phyloP scores from a whole-genome alignment of 2,113 vertebrate species.

The Cryptomyrus ogoouensis region DNA sequence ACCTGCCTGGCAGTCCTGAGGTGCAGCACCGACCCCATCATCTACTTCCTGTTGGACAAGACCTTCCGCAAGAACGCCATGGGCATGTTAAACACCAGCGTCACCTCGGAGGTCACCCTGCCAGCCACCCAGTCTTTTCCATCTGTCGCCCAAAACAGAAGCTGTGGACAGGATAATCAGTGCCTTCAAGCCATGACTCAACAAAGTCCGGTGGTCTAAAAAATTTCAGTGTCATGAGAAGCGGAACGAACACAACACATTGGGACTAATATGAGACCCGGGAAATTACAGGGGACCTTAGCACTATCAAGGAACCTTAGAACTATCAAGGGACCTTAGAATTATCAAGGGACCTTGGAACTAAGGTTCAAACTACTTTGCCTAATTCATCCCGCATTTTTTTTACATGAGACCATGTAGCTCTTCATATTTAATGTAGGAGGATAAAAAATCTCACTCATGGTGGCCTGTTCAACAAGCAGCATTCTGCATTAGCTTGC shows the following conservation, averaged over 20 bases:
- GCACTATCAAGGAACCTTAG: too few species aligned
- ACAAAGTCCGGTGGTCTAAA: neutral
- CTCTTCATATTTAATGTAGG: neutral
- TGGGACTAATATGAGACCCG: too few species aligned
- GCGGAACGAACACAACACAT: neutral
- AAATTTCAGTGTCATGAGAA: neutral
- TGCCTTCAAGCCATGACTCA: neutral
- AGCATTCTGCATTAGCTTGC: neutral
- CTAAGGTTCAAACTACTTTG: neutral
- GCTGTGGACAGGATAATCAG: neutral
- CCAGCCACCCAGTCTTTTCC: neutral
- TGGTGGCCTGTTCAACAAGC: neutral
- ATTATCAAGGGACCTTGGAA: neutral
- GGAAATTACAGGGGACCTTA: too few species aligned
- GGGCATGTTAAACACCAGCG: slow-evolving; percentile 23
- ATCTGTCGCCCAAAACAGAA: slow-evolving; percentile 12
- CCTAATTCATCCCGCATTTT: neutral
- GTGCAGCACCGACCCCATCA: slow-evolving; percentile 46
- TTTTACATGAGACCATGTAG: neutral
- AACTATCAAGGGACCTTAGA: too few species aligned
- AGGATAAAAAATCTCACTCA: neutral
- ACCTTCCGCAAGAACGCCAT: slow-evolving; percentile 39
- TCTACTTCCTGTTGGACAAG: slow-evolving; percentile 56
- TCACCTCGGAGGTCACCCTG: neutral
- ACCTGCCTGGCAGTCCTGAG: slow-evolving; percentile 46